Conservation (phyloP, 2,888 invertebrate species). For the Saturnia pavonia region DNA sequence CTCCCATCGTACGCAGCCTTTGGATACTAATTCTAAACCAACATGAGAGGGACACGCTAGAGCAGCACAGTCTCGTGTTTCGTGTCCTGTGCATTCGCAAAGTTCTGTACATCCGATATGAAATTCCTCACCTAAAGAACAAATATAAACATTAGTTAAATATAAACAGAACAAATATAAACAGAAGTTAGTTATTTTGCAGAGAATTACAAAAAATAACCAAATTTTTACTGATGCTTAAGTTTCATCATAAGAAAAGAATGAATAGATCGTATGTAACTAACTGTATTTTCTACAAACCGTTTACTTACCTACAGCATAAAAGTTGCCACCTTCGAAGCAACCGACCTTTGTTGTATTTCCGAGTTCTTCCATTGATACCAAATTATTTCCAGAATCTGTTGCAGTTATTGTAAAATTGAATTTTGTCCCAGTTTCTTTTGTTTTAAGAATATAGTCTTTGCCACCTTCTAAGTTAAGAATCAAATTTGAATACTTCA, state of each 20-base stretch:
- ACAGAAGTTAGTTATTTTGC: neutral
- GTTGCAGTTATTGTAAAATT: constrained; percentile 70
- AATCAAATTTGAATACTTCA: constrained; percentile 68
- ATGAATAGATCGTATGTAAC: no score
- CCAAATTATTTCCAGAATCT: constrained; percentile 44
- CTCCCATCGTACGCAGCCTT: constrained; percentile 93
- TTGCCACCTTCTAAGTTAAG: constrained; percentile 68
- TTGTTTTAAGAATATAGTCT: constrained; percentile 73
- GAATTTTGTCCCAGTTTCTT: constrained; percentile 73
- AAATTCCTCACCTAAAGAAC: constrained; percentile 84
- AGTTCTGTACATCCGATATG: constrained; percentile 91
- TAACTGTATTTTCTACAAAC: neutral
- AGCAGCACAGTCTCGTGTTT: constrained; percentile 86
- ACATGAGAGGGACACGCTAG: constrained; percentile 92
- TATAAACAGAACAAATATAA: neutral
- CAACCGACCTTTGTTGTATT: constrained; percentile 59
- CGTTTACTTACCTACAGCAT: constrained; percentile 62
- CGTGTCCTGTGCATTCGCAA: constrained; percentile 87
- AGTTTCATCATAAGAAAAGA: no score
- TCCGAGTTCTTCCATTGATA: constrained; percentile 42
- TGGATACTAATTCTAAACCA: constrained; percentile 91
- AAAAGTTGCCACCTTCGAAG: constrained; percentile 62
- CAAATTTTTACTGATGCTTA: no score
- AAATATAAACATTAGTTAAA: constrained; percentile 5
- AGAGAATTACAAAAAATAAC: neutral